Evolutionary conservation across 2,888 invertebrate species (phyloP), one percentile per base, ranked within the genome.

Genomic region (Tiliacea citrago): DNA sequence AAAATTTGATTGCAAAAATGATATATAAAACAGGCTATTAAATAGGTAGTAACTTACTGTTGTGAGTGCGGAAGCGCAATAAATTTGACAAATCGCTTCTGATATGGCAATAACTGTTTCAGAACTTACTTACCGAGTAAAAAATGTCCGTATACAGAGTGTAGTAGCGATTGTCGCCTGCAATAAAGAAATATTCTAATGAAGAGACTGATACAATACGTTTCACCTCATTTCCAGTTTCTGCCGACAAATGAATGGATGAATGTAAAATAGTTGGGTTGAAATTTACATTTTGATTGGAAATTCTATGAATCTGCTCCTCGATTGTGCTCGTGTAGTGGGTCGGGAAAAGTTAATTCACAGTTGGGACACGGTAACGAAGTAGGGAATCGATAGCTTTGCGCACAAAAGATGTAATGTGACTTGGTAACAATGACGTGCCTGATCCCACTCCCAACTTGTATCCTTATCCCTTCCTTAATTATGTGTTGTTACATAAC

Each of bases 221-320:
- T 81, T 73, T 79, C 81, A 84, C 77, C 81, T 84, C 75, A 63
- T 57, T 63, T 70, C 68, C 73, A 76, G 82, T 76, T 86, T 67
- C 78, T 69, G 62, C 61, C 68, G 75, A 83, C 79, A 82, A 84
- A 86, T 77, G 76, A 86, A 81, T 76, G 77, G 87, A 89, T 90
- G 86, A 92, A 92, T 91, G 88, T 91, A 89, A 91, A 92, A 88
- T 90, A 91, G 90, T 90, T 87, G 87, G 78, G 58, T 84, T 87
- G 86, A 83, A 89, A 95, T 95, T 95, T 93, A 91, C 95, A 95
- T 95, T 94, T 95, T 95, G 93, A 95, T 95, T 95, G 93, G 92
- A 93, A 92, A 91, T 84, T 85, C 91, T 90, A 90, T 86, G 90
- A 88, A 90, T 89, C 87, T 89, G 88, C 84, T 84, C 80, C 84